A percentile compares a stretch with the other conserved stretches of the same genome.
phyloP scores from a whole-genome alignment of 2,113 vertebrate species.

The Sturnira hondurensis region DNA sequence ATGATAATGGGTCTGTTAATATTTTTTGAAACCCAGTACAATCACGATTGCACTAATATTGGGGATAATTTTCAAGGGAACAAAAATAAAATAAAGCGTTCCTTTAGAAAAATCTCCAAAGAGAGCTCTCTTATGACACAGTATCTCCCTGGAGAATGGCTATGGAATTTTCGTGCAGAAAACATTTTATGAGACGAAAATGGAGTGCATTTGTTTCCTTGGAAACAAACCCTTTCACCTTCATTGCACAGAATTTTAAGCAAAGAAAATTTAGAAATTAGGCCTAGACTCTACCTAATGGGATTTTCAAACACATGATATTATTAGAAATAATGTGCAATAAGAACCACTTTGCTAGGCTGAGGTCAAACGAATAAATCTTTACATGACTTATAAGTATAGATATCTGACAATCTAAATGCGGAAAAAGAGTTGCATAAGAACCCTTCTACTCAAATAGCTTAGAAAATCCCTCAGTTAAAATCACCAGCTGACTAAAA shows the following conservation, averaged over 20 bases:
- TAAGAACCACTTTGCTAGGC: slow-evolving; percentile 1
- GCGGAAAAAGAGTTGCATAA: background rate
- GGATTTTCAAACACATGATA: slow-evolving; percentile 66
- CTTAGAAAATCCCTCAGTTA: slow-evolving; percentile 35
- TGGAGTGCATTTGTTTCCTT: slow-evolving; percentile 82
- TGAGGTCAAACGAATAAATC: slow-evolving; percentile 55
- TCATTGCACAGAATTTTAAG: slow-evolving; percentile 64
- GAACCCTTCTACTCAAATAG: background rate
- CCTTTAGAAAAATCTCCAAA: slow-evolving; percentile 18
- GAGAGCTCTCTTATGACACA: background rate
- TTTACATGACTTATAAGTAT: slow-evolving; percentile 48
- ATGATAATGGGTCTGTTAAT: background rate
- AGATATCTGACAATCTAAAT: background rate
- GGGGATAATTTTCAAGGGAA: background rate
- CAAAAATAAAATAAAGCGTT: background rate
- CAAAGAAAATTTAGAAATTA: slow-evolving; percentile 75
- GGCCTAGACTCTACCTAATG: slow-evolving; percentile 62
- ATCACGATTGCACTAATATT: background rate
- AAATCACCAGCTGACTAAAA: background rate
- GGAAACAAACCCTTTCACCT: slow-evolving; percentile 85
- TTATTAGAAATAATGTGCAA: slow-evolving; percentile 52
- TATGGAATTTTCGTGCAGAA: slow-evolving; percentile 76
- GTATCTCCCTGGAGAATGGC: slow-evolving; percentile 60
- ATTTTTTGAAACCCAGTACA: background rate
- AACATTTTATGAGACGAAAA: slow-evolving; percentile 64